phyloP scores from a whole-genome alignment of 2,797 vertebrate genomes.

The Micromesistius poutassou region DNA sequence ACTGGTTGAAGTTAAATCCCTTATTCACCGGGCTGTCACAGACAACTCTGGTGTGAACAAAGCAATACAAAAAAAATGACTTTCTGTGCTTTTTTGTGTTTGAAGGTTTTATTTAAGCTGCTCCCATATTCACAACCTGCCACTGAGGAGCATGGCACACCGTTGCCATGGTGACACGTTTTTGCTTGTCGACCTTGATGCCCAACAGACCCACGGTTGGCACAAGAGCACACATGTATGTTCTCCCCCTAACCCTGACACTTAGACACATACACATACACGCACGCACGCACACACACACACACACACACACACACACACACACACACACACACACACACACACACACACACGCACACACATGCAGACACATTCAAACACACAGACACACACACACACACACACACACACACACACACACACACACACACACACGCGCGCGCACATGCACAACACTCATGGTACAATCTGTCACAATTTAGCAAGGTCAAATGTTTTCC shows the following conservation, averaged over 20 bases:
- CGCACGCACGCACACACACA: constrained; percentile 16
- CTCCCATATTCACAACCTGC: constrained; percentile 46
- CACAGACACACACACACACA: constrained; percentile 21
- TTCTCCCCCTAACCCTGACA: constrained; percentile 14
- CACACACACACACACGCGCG: constrained; percentile 14
- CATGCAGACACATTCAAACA: neutral
- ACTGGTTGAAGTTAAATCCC: neutral
- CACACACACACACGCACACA: constrained; percentile 17
- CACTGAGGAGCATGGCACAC: constrained; percentile 27
- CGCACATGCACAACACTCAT: constrained; percentile 29
- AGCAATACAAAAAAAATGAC: neutral
- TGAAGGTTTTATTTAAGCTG: neutral
- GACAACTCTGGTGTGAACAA: neutral
- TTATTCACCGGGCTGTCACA: neutral
- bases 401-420: constrained; percentile 28
- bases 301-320: constrained; percentile 15
- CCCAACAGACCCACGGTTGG: constrained; percentile 34
- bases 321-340: constrained; percentile 24
- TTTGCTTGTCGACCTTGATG: constrained; percentile 53
- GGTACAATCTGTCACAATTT: constrained; percentile 59
- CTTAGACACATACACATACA: constrained; percentile 12
- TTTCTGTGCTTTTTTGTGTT: neutral
- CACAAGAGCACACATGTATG: constrained; percentile 4
- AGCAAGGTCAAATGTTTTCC: constrained; percentile 57
- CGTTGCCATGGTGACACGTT: constrained; percentile 51